A percentile compares a stretch with the other conserved stretches of the same genome.
Conservation (phyloP, 2,797 vertebrate species). For the Melanotaenia trifasciata region DNA sequence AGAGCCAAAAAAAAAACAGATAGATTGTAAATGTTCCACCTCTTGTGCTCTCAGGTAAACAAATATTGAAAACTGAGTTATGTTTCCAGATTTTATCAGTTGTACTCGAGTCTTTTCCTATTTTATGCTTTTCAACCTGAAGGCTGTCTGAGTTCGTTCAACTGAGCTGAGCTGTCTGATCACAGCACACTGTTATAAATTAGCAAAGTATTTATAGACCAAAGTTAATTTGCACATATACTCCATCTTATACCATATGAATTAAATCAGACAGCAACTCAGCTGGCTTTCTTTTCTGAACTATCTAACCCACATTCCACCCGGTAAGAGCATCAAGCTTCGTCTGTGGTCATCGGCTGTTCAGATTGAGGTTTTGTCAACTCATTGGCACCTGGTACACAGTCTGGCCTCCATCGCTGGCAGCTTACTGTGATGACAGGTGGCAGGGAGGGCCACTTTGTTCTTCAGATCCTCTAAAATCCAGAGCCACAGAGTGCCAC, state of each 20-base stretch:
- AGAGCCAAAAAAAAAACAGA: slow-evolving; percentile 11
- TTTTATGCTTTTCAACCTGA: background rate
- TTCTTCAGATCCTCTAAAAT: slow-evolving; percentile 41
- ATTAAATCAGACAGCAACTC: slow-evolving; percentile 21
- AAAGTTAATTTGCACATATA: background rate
- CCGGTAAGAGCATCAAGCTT: background rate
- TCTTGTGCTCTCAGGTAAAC: slow-evolving; percentile 14
- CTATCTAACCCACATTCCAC: background rate
- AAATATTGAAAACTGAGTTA: slow-evolving; percentile 51
- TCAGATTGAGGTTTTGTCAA: slow-evolving; percentile 55
- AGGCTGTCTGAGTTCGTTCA: background rate
- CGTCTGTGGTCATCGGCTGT: slow-evolving; percentile 23
- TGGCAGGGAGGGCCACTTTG: slow-evolving; percentile 67
- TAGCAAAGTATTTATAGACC: slow-evolving; percentile 40
- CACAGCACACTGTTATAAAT: slow-evolving; percentile 33
- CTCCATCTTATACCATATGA: slow-evolving; percentile 21
- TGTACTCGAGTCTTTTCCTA: background rate
- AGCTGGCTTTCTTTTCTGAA: slow-evolving; percentile 15
- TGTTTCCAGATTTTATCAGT: background rate
- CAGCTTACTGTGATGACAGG: slow-evolving; percentile 74
- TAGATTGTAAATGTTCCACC: slow-evolving; percentile 22
- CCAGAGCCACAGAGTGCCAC: slow-evolving; percentile 59
- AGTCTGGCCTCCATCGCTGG: slow-evolving; percentile 36
- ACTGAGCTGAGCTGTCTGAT: slow-evolving; percentile 12
- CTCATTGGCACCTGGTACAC: slow-evolving; percentile 48